phyloP scores from a whole-genome alignment of 2,888 invertebrate species.

The Empis livida region DNA sequence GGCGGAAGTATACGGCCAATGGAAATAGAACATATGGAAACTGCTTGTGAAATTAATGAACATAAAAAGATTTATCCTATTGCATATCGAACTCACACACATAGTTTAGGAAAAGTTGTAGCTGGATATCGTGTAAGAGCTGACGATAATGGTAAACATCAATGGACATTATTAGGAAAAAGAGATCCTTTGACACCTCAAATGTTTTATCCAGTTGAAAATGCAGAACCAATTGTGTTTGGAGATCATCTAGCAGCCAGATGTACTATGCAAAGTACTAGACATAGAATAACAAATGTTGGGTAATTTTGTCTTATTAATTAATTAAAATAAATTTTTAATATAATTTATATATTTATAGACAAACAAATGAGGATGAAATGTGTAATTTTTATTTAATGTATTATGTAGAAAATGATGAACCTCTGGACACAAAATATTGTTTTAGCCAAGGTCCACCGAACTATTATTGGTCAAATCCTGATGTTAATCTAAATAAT shows the following conservation, averaged over 20 bases:
- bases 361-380: constrained; percentile 74
- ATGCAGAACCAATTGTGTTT: constrained; percentile 45
- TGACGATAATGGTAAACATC: constrained; percentile 43
- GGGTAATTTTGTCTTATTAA: constrained; percentile 43
- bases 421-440: constrained; percentile 63
- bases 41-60: constrained; percentile 69
- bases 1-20: constrained; percentile 63
- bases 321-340: neutral
- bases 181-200: constrained; percentile 78
- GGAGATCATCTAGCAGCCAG: constrained; percentile 76
- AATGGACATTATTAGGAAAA: constrained; percentile 77
- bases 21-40: constrained; percentile 73
- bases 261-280: constrained; percentile 79
- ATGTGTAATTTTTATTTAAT: constrained; percentile 95
- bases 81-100: constrained; percentile 91
- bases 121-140: constrained; percentile 62
- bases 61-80: constrained; percentile 83
- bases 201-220: constrained; percentile 82
- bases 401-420: constrained; percentile 73
- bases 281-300: constrained; percentile 49
- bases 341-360: too few relatives aligned
- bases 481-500: constrained; percentile 50
- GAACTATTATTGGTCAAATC: constrained; percentile 62
- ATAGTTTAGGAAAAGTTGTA: constrained; percentile 73
- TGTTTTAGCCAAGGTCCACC: constrained; percentile 81